Evolutionary conservation across 2,113 vertebrate species (phyloP).

Genomic region (Delphinus delphis): DNA sequence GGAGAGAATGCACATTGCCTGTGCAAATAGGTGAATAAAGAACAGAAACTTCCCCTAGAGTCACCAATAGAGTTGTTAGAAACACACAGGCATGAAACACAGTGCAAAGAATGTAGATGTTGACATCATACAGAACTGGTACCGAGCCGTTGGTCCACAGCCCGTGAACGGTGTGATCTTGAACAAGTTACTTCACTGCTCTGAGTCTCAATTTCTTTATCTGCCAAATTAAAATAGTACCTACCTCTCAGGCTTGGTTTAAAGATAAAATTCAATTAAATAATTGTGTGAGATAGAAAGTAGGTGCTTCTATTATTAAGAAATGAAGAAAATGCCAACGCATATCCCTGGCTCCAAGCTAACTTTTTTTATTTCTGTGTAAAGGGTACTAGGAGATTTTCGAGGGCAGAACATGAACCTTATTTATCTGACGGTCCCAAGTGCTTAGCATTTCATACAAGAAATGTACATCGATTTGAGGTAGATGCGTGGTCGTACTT

Average conservation of each 20-base stretch:
- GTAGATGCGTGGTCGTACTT: rapidly evolving
- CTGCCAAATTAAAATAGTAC: neutral
- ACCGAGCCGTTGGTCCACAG: rapidly evolving
- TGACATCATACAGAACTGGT: neutral
- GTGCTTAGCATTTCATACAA: neutral
- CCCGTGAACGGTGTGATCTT: neutral
- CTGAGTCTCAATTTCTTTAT: neutral
- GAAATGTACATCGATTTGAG: neutral
- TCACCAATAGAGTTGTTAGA: neutral
- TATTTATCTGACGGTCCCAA: neutral
- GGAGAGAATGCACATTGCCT: neutral
- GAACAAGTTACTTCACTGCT: neutral
- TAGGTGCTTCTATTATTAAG: neutral
- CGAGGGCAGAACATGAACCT: neutral
- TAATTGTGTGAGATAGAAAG: neutral
- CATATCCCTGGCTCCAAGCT: neutral
- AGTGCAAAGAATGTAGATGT: rapidly evolving
- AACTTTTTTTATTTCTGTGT: neutral
- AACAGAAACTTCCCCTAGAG: neutral
- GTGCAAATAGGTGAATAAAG: neutral
- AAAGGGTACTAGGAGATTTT: neutral
- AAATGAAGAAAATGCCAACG: neutral
- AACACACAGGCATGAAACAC: neutral
- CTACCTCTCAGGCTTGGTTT: neutral
- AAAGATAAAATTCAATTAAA: conserved; percentile 9